phyloP scores from a whole-genome alignment of 2,888 invertebrate species.

The Lepidochitona cinerea region DNA sequence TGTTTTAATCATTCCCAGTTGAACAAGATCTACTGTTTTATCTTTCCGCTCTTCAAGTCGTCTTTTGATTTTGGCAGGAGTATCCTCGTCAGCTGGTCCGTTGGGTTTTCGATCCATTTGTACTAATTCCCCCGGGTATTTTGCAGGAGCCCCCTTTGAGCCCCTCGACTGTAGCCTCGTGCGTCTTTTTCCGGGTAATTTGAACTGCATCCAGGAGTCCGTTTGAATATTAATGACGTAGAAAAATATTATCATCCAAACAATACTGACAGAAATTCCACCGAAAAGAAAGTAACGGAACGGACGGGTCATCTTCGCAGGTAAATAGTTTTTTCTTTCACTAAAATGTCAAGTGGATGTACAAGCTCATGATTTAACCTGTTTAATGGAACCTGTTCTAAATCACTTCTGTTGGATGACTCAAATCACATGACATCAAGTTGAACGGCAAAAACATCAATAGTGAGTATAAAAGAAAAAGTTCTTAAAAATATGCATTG shows the following conservation, averaged over 20 bases:
- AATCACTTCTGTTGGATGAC: too few species aligned
- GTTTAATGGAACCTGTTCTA: too few species aligned
- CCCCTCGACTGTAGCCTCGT: background rate
- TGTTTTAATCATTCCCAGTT: slow-evolving; percentile 49
- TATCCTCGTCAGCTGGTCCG: background rate
- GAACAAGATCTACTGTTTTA: slow-evolving; percentile 34
- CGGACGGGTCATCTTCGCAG: background rate
- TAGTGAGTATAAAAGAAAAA: too few species aligned
- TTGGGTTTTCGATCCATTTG: background rate
- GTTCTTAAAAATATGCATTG: too few species aligned
- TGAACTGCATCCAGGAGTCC: slow-evolving; percentile 2
- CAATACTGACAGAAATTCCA: background rate
- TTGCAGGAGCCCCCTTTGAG: background rate
- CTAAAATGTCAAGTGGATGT: too few species aligned
- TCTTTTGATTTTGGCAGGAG: background rate
- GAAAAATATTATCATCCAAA: background rate
- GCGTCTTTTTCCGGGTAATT: background rate
- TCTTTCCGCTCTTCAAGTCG: background rate
- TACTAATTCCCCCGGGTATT: background rate
- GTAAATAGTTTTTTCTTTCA: too few species aligned
- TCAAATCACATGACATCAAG: too few species aligned
- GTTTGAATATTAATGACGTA: background rate
- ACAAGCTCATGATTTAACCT: too few species aligned
- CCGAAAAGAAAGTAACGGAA: slow-evolving; percentile 4
- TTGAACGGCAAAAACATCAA: too few species aligned